These are phyloP conservation scores for Hypsopygia costalis DNA, from an alignment of 2,888 invertebrate species.

Conservation along the genomic window DNA sequence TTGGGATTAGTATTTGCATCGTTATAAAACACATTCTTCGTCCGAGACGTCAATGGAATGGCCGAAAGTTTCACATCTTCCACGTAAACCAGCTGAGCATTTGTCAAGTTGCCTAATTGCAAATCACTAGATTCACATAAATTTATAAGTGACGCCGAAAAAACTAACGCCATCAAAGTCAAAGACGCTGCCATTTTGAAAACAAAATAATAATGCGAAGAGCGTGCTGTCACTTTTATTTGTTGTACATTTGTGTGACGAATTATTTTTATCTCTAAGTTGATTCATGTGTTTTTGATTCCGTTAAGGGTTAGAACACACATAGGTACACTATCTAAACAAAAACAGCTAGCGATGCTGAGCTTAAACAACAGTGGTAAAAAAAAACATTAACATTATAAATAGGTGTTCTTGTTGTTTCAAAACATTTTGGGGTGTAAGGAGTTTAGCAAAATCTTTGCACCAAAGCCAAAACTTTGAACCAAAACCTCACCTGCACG, in stretches of 20 bases:
- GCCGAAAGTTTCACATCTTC: constrained; percentile 50
- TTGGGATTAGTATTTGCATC: constrained; percentile 28
- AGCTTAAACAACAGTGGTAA: too few species aligned
- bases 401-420: too few species aligned
- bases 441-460: too few species aligned
- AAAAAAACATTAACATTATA: too few species aligned
- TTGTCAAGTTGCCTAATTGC: constrained; percentile 42
- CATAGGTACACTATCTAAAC: too few species aligned
- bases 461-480: too few species aligned
- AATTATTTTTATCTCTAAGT: too few species aligned
- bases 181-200: constrained; percentile 23
- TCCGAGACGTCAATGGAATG: constrained; percentile 43
- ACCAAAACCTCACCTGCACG: too few species aligned
- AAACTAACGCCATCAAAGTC: constrained; percentile 15
- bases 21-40: constrained; percentile 61
- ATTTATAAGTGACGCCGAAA: constrained; percentile 20
- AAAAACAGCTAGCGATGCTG: too few species aligned
- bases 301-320: not conserved
- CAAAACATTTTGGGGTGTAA: too few species aligned
- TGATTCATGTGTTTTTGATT: not conserved
- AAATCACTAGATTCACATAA: constrained; percentile 32
- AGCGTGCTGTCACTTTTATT: not conserved
- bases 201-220: not conserved
- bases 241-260: too few species aligned
- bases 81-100: constrained; percentile 36